Evolutionary conservation across 2,797 vertebrate genomes (phyloP).

Genomic region (Bradypus variegatus): DNA sequence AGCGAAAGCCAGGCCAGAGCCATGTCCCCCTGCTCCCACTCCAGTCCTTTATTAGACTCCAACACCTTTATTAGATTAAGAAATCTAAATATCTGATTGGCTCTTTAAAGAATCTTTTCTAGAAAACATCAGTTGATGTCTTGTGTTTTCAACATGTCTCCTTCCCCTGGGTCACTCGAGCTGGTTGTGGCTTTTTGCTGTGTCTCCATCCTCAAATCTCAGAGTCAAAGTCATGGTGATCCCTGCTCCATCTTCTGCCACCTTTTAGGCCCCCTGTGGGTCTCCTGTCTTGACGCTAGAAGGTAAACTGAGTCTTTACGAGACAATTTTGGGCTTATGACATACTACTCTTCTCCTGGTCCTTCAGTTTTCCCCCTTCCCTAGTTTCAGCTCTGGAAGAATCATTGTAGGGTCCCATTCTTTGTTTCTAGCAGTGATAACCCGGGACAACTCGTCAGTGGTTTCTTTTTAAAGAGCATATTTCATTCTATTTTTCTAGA

Average conservation of each 20-base stretch:
- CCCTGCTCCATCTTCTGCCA: not conserved
- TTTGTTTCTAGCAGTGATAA: not conserved
- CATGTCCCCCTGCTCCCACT: not conserved
- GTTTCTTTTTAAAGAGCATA: not conserved
- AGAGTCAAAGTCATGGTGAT: rapidly evolving
- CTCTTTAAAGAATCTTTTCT: not conserved
- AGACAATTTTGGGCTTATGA: not conserved
- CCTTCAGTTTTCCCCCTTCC: not conserved
- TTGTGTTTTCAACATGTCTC: not conserved
- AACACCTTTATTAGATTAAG: not conserved
- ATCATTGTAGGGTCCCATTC: not conserved
- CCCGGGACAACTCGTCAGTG: not conserved
- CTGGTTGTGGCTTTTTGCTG: not conserved
- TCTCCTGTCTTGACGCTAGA: not conserved
- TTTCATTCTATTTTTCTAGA: not conserved
- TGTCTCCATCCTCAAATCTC: not conserved
- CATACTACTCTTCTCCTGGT: not conserved
- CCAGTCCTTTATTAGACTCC: not conserved
- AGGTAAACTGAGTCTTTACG: not conserved
- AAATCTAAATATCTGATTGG: not conserved
- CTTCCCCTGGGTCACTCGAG: not conserved
- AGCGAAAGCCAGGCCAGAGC: not conserved
- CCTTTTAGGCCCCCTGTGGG: not conserved
- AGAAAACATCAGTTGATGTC: rapidly evolving
- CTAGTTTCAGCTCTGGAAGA: not conserved